Evolutionary conservation across 2,888 invertebrate genomes (phyloP), one percentile per base, ranked within the genome.

Genomic region (Muscina levida): DNA sequence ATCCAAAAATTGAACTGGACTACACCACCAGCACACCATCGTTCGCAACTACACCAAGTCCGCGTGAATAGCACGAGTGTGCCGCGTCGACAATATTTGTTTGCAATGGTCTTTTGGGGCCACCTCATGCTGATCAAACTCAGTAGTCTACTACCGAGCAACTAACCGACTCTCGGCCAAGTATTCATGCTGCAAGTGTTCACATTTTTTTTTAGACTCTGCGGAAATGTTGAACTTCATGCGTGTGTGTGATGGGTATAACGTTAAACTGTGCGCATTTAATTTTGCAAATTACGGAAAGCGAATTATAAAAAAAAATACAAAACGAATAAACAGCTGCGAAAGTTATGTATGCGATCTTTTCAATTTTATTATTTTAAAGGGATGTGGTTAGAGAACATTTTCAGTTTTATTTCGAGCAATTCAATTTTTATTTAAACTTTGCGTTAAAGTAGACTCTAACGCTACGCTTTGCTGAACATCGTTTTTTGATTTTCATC

Each of bases 61-160:
- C 5, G 19, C 19, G 17, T 2, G 13, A 53, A 22, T 13, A 13
- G 11, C 19, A 53, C 22, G 62, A 79, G 80, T 79, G 74, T 81
- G 77, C 65, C 75, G 57, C 71, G 65, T 70, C 79, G 65, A 80
- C 83, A 77, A 79, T 79, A 82, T 80, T 83, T 82, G 83, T 79
- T 76, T 67, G 73, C 77, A 83, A 82, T 81, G 68, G 82, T 82
- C 80, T 79, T 22, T 79, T 48, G 72, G 56, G 82, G 84, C 56
- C 70, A 10, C 5, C 56, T 26, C 39, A 77, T 75, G 74, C 68
- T 77, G 77, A 74, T 77, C 73, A 66, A 53, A 37, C 31, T 5
- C 31, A 31, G 56, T 76, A 70, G 73, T 66, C 65, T 74, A 71
- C 39, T 67, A 79, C 19, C 3, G 39, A 39, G 31, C 31, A 8